Evolutionary conservation across 2,797 vertebrate species (phyloP).

Genomic region (Phalanger gymnotis): DNA sequence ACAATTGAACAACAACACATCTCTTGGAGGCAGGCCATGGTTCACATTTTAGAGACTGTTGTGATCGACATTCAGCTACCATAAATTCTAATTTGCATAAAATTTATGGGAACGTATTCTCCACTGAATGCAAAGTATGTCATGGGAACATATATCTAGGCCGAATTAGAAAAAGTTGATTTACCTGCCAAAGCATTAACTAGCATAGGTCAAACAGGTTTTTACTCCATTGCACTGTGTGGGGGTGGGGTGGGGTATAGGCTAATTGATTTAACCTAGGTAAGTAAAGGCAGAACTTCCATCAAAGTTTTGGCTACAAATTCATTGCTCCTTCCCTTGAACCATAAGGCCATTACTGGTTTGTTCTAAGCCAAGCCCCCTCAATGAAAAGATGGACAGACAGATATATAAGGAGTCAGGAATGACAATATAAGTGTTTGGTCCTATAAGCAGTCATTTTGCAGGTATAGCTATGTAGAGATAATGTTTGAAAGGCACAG

Average conservation of each 20-base stretch:
- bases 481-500: neutral
- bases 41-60: neutral
- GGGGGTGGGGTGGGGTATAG: neutral
- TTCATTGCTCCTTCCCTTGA: neutral
- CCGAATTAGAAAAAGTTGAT: neutral
- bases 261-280: neutral
- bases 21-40: neutral
- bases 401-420: neutral
- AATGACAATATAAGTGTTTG: neutral
- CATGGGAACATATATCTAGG: neutral
- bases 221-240: neutral
- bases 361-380: neutral
- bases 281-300: neutral
- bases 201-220: neutral
- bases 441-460: neutral
- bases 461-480: neutral
- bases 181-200: neutral
- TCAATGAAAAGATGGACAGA: neutral
- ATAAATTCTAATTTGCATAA: neutral
- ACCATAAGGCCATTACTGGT: neutral
- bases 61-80: neutral
- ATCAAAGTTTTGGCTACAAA: neutral
- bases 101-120: neutral
- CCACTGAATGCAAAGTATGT: neutral
- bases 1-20: neutral